Percentiles rank a stretch among this genome's conserved stretches.
phyloP scores from a whole-genome alignment of 2,888 invertebrate genomes.

The Copidosoma aretas region DNA sequence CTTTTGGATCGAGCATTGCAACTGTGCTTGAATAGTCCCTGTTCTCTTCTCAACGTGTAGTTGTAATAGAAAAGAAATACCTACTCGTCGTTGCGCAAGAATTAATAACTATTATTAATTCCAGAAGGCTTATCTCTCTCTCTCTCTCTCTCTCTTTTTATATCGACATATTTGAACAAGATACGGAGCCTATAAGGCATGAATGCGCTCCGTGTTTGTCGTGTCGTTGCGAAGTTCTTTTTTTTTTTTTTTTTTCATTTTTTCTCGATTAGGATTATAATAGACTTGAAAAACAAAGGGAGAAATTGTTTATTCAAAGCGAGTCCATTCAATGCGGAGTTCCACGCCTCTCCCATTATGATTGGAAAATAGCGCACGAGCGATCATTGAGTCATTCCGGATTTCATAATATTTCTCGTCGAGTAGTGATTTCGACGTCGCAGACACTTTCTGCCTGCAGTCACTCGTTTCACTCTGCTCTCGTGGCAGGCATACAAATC shows the following conservation, averaged over 20 bases:
- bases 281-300: not conserved
- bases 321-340: conserved; percentile 3
- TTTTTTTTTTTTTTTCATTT: conserved; percentile 1
- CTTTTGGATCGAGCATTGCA: conserved; percentile 34
- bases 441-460: not conserved
- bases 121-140: conserved; percentile 13
- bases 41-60: not conserved
- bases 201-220: conserved; percentile 13
- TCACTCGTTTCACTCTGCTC: not conserved
- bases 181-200: conserved; percentile 8
- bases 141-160: too few relatives aligned
- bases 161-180: not conserved
- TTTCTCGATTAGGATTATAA: conserved; percentile 1
- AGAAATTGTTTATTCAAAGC: not conserved
- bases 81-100: conserved; percentile 13
- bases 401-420: conserved; percentile 18
- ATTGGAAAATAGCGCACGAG: not conserved
- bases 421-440: conserved; percentile 6
- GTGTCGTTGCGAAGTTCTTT: conserved; percentile 2
- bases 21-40: conserved; percentile 27
- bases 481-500: not conserved
- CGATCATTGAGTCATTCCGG: conserved; percentile 18
- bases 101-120: conserved; percentile 17
- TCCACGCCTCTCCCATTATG: conserved; percentile 10
- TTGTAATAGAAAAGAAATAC: not conserved